A percentile compares a stretch with the other conserved stretches of the same genome.
Evolutionary conservation across 2,888 invertebrate species (phyloP).

Genomic region (Orthosia gothica): DNA sequence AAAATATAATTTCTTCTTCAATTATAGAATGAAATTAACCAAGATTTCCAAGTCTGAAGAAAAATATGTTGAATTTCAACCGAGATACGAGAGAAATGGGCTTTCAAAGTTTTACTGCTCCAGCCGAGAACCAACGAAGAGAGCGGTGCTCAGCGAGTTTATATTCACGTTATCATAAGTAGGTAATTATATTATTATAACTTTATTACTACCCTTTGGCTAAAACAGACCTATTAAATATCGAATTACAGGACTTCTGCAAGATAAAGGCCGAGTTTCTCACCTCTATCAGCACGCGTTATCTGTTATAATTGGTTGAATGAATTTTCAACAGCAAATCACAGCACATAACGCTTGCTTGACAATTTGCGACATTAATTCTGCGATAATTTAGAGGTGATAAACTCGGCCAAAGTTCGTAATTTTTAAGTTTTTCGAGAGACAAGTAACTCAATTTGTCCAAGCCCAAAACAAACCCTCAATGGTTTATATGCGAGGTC

Average conservation of each 20-base stretch:
- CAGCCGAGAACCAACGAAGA: conserved; percentile 1
- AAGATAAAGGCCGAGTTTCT: no score
- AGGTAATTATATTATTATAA: conserved; percentile 5
- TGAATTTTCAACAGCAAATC: no score
- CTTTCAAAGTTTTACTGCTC: conserved; percentile 41
- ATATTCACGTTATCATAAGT: conserved; percentile 10
- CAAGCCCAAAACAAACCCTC: not conserved
- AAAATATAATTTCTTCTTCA: conserved; percentile 10
- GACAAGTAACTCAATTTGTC: not conserved
- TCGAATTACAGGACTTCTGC: not conserved
- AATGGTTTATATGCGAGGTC: no score
- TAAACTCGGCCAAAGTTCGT: no score
- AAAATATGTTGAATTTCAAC: conserved; percentile 17
- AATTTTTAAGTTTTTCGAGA: not conserved
- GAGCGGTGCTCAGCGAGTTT: conserved; percentile 8
- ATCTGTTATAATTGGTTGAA: no score
- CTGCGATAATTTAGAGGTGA: no score
- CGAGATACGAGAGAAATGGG: conserved; percentile 18
- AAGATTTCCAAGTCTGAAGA: not conserved
- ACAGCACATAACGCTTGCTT: no score
- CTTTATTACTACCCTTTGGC: not conserved
- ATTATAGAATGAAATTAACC: conserved; percentile 12
- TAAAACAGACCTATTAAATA: not conserved
- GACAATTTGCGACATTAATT: no score
- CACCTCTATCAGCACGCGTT: no score